A percentile compares a stretch with the other conserved stretches of the same genome.
These are phyloP conservation scores for Crocallis elinguaria DNA, from an alignment of 2,888 invertebrate genomes.

Conservation along the genomic window DNA sequence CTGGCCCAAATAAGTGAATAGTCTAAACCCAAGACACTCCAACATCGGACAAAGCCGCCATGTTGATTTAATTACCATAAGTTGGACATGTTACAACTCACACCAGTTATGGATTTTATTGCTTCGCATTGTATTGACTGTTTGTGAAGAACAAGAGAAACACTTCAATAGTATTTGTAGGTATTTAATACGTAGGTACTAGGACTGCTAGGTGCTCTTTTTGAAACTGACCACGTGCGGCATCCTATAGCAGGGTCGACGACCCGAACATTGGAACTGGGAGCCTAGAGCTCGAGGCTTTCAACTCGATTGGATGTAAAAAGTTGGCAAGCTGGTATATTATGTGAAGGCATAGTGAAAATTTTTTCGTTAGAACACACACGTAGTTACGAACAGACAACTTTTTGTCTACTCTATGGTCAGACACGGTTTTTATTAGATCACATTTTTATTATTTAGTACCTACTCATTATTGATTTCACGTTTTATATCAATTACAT, in stretches of 20 bases:
- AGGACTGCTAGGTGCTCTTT: background rate
- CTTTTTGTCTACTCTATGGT: too few relatives aligned
- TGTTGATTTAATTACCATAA: too few relatives aligned
- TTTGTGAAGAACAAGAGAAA: too few relatives aligned
- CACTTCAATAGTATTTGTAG: too few relatives aligned
- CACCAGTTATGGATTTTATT: too few relatives aligned
- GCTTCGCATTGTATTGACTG: too few relatives aligned
- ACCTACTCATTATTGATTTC: too few relatives aligned
- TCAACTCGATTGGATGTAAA: conserved; percentile 13
- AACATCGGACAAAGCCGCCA: background rate
- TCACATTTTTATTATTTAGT: too few relatives aligned
- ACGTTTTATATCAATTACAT: too few relatives aligned
- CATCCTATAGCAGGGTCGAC: conserved; percentile 7
- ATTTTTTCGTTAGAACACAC: background rate
- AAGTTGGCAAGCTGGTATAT: conserved; percentile 6
- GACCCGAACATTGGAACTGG: conserved; percentile 10
- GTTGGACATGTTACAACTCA: too few relatives aligned
- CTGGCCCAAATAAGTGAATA: background rate
- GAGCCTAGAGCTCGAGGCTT: conserved; percentile 11
- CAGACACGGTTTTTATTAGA: too few relatives aligned
- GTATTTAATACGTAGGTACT: background rate
- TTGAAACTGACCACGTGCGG: conserved; percentile 1
- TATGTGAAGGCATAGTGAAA: background rate
- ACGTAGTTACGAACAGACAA: too few relatives aligned
- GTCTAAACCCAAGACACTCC: background rate